A percentile compares a stretch with the other conserved stretches of the same genome.
phyloP scores from a whole-genome alignment of 2,888 invertebrate genomes.

The Liodrosophila aerea region DNA sequence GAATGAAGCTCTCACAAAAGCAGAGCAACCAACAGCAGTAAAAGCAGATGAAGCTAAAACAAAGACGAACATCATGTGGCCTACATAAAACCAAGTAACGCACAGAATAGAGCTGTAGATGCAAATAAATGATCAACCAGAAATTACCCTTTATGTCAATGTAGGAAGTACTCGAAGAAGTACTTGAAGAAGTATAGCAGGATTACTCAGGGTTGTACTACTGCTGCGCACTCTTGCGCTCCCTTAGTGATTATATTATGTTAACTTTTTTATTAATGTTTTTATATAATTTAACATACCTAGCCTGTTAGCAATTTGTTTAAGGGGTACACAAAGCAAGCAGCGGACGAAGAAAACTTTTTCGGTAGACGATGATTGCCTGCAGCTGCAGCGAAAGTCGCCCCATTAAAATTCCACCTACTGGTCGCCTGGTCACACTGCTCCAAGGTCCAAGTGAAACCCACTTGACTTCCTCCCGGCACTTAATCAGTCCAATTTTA shows the following conservation, averaged over 20 bases:
- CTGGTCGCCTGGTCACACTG: background rate
- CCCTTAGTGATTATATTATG: no score
- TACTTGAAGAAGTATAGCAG: no score
- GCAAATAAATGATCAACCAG: background rate
- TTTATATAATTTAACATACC: constrained; percentile 10
- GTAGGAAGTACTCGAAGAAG: no score
- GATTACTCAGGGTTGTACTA: no score
- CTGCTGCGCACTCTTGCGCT: no score
- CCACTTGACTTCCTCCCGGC: constrained; percentile 47
- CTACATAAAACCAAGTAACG: constrained; percentile 47
- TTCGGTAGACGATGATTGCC: constrained; percentile 47
- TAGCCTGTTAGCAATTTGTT: background rate
- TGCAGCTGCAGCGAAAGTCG: constrained; percentile 57
- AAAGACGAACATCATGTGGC: constrained; percentile 50
- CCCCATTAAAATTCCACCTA: no score
- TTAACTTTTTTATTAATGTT: no score
- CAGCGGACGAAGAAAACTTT: constrained; percentile 34
- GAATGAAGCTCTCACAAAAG: constrained; percentile 5
- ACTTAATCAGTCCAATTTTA: constrained; percentile 74
- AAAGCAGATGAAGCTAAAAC: constrained; percentile 48
- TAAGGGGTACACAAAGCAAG: constrained; percentile 16
- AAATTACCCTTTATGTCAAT: background rate
- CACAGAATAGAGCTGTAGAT: background rate
- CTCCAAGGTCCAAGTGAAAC: constrained; percentile 10
- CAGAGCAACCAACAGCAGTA: constrained; percentile 38